These are phyloP conservation scores for Remorina albescens DNA, from an alignment of 2,797 vertebrate species.

Conservation along the genomic window DNA sequence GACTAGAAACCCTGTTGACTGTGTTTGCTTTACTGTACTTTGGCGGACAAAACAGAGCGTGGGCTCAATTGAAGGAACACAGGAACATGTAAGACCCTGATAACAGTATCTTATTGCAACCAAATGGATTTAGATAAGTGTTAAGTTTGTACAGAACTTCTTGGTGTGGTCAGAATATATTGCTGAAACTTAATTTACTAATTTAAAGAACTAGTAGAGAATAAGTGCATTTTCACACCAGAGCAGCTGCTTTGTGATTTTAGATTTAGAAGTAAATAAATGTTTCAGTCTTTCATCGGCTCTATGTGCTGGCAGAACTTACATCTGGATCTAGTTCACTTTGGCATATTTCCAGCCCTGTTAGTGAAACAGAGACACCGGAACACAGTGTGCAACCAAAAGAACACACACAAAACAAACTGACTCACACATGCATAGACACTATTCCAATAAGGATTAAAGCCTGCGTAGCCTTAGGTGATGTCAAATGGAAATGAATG, in stretches of 20 bases:
- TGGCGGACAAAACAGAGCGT: conserved; percentile 18
- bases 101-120: conserved; percentile 42
- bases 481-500: conserved; percentile 56
- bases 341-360: conserved; percentile 33
- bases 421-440: conserved; percentile 12
- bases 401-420: background rate
- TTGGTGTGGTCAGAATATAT: background rate
- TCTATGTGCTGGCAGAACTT: background rate
- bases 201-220: background rate
- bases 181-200: background rate
- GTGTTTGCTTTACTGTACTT: conserved; percentile 50
- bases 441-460: conserved; percentile 64
- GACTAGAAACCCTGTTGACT: conserved; percentile 36
- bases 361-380: conserved; percentile 1
- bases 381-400: background rate
- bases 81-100: conserved; percentile 37
- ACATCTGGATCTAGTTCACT: conserved; percentile 12
- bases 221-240: background rate
- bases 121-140: conserved; percentile 25
- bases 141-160: background rate
- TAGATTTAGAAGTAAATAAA: background rate
- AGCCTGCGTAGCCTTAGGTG: conserved; percentile 34
- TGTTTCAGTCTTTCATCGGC: background rate
- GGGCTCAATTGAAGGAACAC: conserved; percentile 12
- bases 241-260: background rate